Evolutionary conservation across 92 coral and sea anemone genomes (phyloP).

Genomic region (Paramuricea clavata): DNA sequence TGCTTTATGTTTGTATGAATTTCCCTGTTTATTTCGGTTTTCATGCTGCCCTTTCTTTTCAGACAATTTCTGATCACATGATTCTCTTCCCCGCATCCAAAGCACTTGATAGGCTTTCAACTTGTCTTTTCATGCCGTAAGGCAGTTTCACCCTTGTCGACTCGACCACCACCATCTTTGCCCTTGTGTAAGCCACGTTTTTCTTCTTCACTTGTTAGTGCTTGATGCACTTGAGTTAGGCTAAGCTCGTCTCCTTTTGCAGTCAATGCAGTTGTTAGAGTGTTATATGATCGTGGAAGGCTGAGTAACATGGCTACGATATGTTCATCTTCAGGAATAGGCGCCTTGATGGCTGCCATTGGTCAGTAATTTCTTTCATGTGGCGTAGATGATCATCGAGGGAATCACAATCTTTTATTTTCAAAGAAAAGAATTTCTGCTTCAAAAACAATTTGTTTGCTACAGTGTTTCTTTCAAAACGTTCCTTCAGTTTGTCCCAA

Average conservation of each 20-base stretch:
- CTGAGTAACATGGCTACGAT: neutral
- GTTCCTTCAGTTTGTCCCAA: constrained; percentile 14
- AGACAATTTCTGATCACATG: constrained; percentile 68
- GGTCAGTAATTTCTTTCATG: constrained; percentile 20
- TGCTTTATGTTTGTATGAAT: constrained; percentile 52
- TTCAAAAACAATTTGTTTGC: constrained; percentile 16
- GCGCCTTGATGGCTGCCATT: constrained; percentile 16
- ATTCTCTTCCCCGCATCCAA: constrained; percentile 61
- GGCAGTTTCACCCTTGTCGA: too few relatives aligned
- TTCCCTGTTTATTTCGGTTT: neutral
- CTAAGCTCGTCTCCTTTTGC: constrained; percentile 5
- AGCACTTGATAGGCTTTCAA: constrained; percentile 47
- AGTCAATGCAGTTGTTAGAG: constrained; percentile 8
- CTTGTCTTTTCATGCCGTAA: constrained; percentile 10
- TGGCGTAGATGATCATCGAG: neutral
- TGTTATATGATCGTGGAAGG: constrained; percentile 1
- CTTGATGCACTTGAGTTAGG: constrained; percentile 20
- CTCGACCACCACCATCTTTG: too few relatives aligned
- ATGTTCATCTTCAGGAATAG: constrained; percentile 13
- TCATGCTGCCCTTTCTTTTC: neutral
- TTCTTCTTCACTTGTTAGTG: too few relatives aligned
- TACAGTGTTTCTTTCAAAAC: neutral
- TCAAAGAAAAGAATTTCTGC: constrained; percentile 15
- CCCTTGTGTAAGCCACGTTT: too few relatives aligned
- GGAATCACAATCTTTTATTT: neutral